Conservation (phyloP, 2,797 vertebrate species). For the Liasis olivaceus region DNA sequence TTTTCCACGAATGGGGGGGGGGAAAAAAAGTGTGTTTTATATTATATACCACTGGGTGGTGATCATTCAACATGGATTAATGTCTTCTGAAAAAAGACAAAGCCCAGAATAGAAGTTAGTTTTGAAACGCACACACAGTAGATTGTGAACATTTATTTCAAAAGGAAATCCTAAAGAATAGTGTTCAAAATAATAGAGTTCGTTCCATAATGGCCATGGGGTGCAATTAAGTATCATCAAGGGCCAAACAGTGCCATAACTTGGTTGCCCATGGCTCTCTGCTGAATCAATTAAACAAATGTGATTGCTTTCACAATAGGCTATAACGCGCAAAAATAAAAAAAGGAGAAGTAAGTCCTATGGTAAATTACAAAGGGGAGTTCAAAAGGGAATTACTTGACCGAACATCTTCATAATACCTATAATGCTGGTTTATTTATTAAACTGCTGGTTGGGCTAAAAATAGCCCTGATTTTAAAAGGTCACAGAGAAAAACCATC, state of each 20-base stretch:
- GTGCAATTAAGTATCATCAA: background rate
- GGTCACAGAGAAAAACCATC: background rate
- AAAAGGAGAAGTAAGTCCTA: background rate
- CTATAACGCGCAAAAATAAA: background rate
- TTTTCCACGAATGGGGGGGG: background rate
- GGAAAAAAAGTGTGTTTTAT: background rate
- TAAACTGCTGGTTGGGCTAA: background rate
- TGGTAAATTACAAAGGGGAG: background rate
- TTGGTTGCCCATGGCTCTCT: background rate
- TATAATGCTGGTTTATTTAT: background rate
- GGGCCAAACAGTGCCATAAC: background rate
- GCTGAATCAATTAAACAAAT: background rate
- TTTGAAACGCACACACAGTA: background rate
- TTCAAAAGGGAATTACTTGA: background rate
- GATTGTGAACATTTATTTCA: background rate
- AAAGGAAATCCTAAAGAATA: background rate
- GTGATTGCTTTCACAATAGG: background rate
- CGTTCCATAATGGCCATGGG: background rate
- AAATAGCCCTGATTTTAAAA: background rate
- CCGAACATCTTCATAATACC: background rate
- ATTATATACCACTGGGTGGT: constrained; percentile 57
- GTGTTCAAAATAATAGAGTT: background rate
- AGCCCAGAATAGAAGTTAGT: background rate
- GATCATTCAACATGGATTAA: constrained; percentile 52
- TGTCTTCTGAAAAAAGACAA: background rate